Evolutionary conservation across 2,113 vertebrate species (phyloP).

Genomic region (Aptenodytes forsteri): DNA sequence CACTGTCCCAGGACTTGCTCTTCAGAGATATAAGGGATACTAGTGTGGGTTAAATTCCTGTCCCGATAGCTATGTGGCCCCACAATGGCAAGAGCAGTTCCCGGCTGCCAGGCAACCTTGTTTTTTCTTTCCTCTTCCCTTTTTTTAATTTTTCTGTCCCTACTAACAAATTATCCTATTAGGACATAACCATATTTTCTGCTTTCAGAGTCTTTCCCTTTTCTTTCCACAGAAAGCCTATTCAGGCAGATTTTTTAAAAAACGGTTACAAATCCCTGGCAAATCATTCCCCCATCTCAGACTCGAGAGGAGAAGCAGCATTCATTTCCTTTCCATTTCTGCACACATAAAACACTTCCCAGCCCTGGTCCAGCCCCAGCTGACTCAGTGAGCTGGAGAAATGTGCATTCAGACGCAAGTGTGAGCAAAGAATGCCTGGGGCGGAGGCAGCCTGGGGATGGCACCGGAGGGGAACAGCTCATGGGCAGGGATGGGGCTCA

Average conservation of each 20-base stretch:
- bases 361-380: background rate
- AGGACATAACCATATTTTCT: background rate
- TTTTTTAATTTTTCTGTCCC: background rate
- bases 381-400: background rate
- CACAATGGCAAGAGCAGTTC: background rate
- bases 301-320: background rate
- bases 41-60: background rate
- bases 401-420: background rate
- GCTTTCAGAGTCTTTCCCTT: background rate
- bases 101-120: background rate
- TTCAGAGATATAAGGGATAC: background rate
- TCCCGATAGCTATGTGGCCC: background rate
- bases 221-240: conserved; percentile 7
- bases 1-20: background rate
- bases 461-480: background rate
- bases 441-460: background rate
- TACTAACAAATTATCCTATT: background rate
- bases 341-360: background rate
- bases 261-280: background rate
- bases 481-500: rapidly evolving
- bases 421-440: background rate
- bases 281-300: background rate
- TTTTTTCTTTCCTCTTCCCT: background rate
- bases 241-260: background rate
- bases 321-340: conserved; percentile 23